Evolutionary conservation across 2,888 invertebrate species (phyloP).

Genomic region (Lacanobia wlatinum): DNA sequence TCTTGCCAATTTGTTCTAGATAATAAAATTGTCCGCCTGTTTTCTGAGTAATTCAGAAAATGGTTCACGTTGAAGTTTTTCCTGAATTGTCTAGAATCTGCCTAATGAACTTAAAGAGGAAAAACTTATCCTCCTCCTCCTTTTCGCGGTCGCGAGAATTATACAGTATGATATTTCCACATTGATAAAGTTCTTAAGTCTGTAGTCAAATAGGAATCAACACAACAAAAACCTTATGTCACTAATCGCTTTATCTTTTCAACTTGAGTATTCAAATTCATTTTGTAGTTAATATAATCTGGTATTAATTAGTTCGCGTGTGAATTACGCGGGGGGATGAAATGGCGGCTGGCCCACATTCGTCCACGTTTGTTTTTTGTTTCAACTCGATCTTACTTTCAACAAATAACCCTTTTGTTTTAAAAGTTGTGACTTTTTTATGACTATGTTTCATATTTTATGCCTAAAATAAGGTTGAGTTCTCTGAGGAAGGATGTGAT

Average conservation of each 20-base stretch:
- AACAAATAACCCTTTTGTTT: conserved; percentile 3
- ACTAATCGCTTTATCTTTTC: conserved; percentile 39
- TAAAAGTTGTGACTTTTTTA: not conserved
- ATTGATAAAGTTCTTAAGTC: no score
- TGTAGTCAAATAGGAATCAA: no score
- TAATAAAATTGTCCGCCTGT: no score
- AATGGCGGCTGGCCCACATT: conserved; percentile 26
- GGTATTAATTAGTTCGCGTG: conserved; percentile 60
- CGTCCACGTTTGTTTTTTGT: conserved; percentile 26
- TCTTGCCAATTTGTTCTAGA: no score
- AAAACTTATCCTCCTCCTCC: no score
- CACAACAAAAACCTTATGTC: not conserved
- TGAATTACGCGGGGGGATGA: conserved; percentile 48
- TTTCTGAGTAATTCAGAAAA: no score
- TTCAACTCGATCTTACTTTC: conserved; percentile 22
- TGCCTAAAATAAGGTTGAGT: not conserved
- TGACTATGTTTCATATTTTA: not conserved
- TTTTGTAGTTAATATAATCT: conserved; percentile 61
- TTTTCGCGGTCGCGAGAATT: no score
- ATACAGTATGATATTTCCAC: no score
- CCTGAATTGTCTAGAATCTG: no score
- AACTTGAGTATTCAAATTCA: conserved; percentile 37
- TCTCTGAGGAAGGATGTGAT: not conserved
- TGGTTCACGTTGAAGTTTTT: no score
- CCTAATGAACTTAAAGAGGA: no score